Evolutionary conservation across 1,140 invertebrate genomes (phyloP).

Genomic region (Brachionus koreanus): DNA sequence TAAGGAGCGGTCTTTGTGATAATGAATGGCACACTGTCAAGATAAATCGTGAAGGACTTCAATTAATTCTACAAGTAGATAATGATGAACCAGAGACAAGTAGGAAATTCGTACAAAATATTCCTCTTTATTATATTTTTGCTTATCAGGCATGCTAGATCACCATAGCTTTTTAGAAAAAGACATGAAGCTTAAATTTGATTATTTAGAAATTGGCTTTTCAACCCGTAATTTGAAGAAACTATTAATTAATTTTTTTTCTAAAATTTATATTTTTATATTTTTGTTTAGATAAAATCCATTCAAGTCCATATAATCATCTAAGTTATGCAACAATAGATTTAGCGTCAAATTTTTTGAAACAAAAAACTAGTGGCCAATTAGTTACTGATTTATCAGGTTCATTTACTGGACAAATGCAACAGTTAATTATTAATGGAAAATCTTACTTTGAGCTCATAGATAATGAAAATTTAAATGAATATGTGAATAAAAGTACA

Average conservation of each 20-base stretch:
- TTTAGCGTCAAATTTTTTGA: not conserved
- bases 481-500: not conserved
- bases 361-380: not conserved
- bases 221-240: not conserved
- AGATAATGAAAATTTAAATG: not conserved
- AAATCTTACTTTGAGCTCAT: constrained; percentile 40
- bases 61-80: constrained; percentile 52
- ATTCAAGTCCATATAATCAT: not conserved
- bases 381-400: not conserved
- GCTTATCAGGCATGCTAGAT: not conserved
- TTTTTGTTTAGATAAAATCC: not conserved
- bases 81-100: constrained; percentile 46
- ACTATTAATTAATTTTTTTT: not conserved
- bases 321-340: not conserved
- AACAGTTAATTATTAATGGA: constrained; percentile 34
- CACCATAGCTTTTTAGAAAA: not conserved
- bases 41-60: constrained; percentile 50
- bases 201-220: constrained; percentile 19
- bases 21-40: constrained; percentile 54
- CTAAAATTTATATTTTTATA: not conserved
- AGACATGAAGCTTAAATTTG: not conserved
- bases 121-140: not conserved
- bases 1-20: constrained; percentile 46
- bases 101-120: constrained; percentile 38
- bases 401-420: constrained; percentile 38